These are phyloP conservation scores for Machimus rusticus DNA, from an alignment of 2,888 invertebrate genomes.

Conservation along the genomic window DNA sequence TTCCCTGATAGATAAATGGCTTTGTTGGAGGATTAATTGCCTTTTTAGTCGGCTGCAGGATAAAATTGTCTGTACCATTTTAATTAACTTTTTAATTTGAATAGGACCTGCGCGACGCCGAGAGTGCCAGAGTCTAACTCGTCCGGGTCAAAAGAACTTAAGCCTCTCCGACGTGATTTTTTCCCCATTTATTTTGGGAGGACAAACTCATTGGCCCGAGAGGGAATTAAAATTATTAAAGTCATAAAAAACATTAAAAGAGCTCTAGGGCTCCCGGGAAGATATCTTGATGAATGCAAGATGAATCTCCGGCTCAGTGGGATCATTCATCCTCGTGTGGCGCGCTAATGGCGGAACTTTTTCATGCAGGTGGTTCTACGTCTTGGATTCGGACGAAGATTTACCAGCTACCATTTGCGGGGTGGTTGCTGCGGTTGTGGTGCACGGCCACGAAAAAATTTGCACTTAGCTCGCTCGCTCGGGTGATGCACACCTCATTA, in stretches of 20 bases:
- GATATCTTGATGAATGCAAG: conserved; percentile 2
- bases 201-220: neutral
- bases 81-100: conserved; percentile 32
- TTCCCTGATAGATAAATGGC: neutral
- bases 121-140: neutral
- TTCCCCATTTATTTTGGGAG: neutral
- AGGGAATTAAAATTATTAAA: conserved; percentile 10
- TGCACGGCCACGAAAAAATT: neutral
- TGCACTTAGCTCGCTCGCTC: neutral
- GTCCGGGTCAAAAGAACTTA: neutral
- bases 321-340: neutral
- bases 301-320: neutral
- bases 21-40: conserved; percentile 8
- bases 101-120: neutral
- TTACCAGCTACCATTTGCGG: neutral
- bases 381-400: neutral
- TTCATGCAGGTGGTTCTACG: neutral
- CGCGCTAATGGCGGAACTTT: neutral
- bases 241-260: conserved; percentile 8
- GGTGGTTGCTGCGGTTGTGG: neutral
- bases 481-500: conserved; percentile 11
- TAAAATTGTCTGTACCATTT: conserved; percentile 20
- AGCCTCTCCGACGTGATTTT: neutral
- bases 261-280: neutral
- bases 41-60: neutral